phyloP scores from a whole-genome alignment of 2,797 vertebrate species.

The Carcharodon carcharias region DNA sequence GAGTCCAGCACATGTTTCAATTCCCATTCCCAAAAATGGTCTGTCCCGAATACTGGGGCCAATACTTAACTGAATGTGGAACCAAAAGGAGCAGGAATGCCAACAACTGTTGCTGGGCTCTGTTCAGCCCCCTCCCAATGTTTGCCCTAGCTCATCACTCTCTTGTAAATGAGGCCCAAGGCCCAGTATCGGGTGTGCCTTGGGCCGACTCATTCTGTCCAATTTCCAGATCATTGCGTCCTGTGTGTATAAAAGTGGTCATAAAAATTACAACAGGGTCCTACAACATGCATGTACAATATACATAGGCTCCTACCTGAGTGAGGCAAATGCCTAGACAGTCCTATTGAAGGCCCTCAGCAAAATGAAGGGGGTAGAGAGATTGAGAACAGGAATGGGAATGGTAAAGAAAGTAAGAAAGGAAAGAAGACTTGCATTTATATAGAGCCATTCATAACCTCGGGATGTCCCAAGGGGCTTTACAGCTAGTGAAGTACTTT shows the following conservation, averaged over 20 bases:
- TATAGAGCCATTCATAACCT: neutral
- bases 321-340: neutral
- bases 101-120: neutral
- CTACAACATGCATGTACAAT: neutral
- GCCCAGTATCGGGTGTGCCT: neutral
- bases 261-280: neutral
- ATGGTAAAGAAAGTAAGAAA: neutral
- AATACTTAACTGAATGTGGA: neutral
- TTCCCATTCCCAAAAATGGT: neutral
- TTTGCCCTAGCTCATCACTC: neutral
- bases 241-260: neutral
- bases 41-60: neutral
- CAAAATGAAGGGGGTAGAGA: neutral
- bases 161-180: neutral
- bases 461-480: neutral
- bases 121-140: neutral
- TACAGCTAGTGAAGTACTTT: neutral
- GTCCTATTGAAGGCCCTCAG: neutral
- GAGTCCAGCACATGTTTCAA: neutral
- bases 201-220: neutral
- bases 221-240: neutral
- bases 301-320: neutral
- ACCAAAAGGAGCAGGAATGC: neutral
- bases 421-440: neutral
- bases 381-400: neutral